These are phyloP conservation scores for Dicrurus megarhynchus DNA, from an alignment of 2,113 vertebrate species.

Conservation along the genomic window DNA sequence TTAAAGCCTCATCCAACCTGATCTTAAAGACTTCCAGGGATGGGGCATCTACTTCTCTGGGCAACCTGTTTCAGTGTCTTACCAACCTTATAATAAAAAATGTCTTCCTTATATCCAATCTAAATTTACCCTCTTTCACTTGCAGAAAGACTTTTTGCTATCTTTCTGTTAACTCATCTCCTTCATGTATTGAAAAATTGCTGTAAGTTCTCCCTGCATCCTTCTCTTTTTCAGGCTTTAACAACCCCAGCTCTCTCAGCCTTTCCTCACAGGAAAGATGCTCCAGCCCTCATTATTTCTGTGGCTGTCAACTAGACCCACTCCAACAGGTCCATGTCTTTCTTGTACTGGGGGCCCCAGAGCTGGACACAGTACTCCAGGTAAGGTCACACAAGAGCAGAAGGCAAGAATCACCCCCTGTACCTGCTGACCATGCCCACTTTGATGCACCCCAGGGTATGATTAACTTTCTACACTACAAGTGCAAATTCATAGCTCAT, in stretches of 20 bases:
- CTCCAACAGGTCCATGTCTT: neutral
- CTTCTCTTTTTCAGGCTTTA: neutral
- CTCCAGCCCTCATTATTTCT: neutral
- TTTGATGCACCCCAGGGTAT: neutral
- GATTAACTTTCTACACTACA: neutral
- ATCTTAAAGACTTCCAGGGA: neutral
- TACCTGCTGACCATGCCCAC: neutral
- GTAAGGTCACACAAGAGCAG: neutral
- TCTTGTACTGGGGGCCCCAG: neutral
- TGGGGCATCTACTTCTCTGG: neutral
- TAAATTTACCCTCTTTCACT: neutral
- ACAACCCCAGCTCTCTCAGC: neutral
- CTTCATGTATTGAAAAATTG: neutral
- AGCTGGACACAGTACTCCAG: neutral
- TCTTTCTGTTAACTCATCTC: neutral
- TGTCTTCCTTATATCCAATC: neutral
- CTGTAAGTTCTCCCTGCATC: neutral
- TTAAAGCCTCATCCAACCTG: neutral
- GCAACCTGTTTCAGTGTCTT: neutral
- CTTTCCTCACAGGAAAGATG: neutral
- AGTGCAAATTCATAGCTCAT: neutral
- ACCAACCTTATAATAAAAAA: accelerated
- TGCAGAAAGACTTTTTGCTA: neutral
- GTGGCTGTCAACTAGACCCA: neutral
- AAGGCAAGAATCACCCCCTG: neutral